Evolutionary conservation across 2,888 invertebrate genomes (phyloP).

Genomic region (Cryptocheilus praepositus): DNA sequence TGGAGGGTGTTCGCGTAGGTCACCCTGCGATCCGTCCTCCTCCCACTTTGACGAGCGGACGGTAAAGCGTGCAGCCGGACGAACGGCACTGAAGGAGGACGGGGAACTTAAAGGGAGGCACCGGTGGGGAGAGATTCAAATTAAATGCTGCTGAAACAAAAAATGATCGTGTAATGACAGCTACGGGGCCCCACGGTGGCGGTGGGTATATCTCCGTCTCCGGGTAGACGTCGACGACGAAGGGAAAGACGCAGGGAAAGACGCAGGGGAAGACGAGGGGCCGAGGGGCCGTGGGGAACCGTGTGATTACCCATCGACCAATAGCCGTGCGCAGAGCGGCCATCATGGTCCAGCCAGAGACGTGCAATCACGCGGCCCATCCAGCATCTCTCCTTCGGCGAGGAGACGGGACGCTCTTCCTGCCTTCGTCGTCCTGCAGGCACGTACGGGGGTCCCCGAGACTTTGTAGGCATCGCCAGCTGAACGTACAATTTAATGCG

Average conservation of each 20-base stretch:
- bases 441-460: neutral
- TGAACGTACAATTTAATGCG: too few species aligned
- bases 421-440: neutral
- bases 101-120: constrained; percentile 15
- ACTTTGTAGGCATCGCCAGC: neutral
- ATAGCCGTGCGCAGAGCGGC: constrained; percentile 73
- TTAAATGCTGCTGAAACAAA: constrained; percentile 69
- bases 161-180: constrained; percentile 72
- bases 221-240: constrained; percentile 27
- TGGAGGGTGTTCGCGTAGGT: constrained; percentile 16
- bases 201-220: constrained; percentile 46
- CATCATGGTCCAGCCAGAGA: constrained; percentile 74
- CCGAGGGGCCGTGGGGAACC: constrained; percentile 58
- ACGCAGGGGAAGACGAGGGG: constrained; percentile 5
- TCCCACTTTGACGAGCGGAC: constrained; percentile 25
- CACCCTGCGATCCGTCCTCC: too few species aligned
- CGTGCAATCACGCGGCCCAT: constrained; percentile 72
- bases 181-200: constrained; percentile 49
- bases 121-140: constrained; percentile 63
- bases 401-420: constrained; percentile 5
- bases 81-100: constrained; percentile 16
- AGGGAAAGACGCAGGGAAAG: constrained; percentile 42
- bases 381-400: constrained; percentile 39
- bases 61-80: constrained; percentile 21
- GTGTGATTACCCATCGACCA: constrained; percentile 73